Percentiles rank a stretch among this genome's conserved stretches.
These are phyloP conservation scores for Agrotis clavis DNA, from an alignment of 2,888 invertebrate species.

Conservation along the genomic window DNA sequence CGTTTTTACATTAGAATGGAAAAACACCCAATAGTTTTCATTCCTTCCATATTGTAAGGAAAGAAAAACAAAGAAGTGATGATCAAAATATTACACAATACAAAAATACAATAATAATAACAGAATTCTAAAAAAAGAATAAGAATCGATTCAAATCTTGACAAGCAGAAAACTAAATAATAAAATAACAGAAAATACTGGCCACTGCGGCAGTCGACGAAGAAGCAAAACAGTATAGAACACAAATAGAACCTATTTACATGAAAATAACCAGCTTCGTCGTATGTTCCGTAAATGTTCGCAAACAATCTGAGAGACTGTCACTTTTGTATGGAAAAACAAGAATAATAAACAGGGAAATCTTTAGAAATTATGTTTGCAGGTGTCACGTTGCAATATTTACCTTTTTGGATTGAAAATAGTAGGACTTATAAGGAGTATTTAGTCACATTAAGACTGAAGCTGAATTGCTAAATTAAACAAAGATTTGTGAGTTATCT, in stretches of 20 bases:
- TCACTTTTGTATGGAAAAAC: conserved; percentile 46
- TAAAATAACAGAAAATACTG: conserved; percentile 14
- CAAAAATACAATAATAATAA: neutral
- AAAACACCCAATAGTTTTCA: no score
- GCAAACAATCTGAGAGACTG: conserved; percentile 48
- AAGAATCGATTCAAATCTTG: neutral
- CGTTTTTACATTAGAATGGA: no score
- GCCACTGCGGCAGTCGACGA: conserved; percentile 15
- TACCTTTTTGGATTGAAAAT: conserved; percentile 18
- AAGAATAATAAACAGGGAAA: conserved; percentile 56
- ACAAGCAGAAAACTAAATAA: conserved; percentile 15
- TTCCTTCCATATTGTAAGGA: no score
- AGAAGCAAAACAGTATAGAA: conserved; percentile 38
- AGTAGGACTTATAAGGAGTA: neutral
- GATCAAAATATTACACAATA: no score
- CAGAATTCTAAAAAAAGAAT: neutral
- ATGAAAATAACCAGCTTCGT: conserved; percentile 55
- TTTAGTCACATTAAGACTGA: neutral
- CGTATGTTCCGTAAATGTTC: conserved; percentile 40
- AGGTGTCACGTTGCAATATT: conserved; percentile 11
- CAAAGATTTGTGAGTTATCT: no score
- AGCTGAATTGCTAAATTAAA: neutral
- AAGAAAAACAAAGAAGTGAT: neutral
- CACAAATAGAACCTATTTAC: conserved; percentile 58
- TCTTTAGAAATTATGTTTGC: conserved; percentile 44